Conservation (phyloP, 2,888 invertebrate genomes). For the Agriotes lineatus region DNA sequence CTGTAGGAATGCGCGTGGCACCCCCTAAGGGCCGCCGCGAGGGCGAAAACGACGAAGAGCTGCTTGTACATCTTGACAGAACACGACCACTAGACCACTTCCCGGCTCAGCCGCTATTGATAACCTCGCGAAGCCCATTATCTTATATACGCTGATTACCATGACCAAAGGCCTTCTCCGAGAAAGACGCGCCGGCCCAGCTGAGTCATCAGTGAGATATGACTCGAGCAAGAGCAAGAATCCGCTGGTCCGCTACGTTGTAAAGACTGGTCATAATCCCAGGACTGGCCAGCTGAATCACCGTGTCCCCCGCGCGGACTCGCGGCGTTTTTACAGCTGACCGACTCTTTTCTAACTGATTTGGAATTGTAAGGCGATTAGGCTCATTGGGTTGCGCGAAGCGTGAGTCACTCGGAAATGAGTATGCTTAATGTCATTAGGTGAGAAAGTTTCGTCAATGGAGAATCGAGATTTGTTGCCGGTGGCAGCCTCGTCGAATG, state of each 20-base stretch:
- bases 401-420: too few relatives aligned
- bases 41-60: slow-evolving; percentile 1
- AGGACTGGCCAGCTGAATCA: neutral
- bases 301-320: neutral
- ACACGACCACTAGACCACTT: too few relatives aligned
- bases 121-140: neutral
- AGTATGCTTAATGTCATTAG: too few relatives aligned
- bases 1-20: slow-evolving; percentile 75
- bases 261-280: neutral
- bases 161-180: slow-evolving; percentile 16
- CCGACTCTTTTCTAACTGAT: neutral
- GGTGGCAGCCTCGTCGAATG: too few relatives aligned
- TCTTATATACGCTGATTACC: slow-evolving; percentile 20
- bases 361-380: neutral
- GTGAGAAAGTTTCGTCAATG: too few relatives aligned
- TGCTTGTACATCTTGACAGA: slow-evolving; percentile 19
- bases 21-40: neutral
- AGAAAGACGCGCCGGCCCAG: neutral
- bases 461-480: too few relatives aligned
- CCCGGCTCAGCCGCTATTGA: too few relatives aligned
- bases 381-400: too few relatives aligned
- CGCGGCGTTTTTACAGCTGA: neutral
- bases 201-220: neutral
- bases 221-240: neutral
- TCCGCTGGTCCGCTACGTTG: neutral